Evolutionary conservation across 1,140 invertebrate genomes (phyloP).

Genomic region (Drosophila sucinea): DNA sequence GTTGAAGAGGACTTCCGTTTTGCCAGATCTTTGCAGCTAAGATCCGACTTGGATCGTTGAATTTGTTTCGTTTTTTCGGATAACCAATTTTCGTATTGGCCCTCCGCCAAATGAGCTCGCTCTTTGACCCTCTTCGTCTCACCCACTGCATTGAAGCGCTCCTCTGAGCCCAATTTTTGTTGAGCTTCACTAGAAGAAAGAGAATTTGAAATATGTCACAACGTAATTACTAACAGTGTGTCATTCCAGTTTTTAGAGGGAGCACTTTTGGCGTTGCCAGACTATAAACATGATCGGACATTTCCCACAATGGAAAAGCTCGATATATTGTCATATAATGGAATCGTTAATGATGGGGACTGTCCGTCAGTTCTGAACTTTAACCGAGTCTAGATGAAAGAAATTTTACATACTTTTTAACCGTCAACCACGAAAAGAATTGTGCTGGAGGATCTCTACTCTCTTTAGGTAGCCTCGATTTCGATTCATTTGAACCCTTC

Average conservation of each 20-base stretch:
- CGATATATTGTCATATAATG: too few relatives aligned
- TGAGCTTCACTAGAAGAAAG: slow-evolving; percentile 18
- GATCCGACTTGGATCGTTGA: slow-evolving; percentile 20
- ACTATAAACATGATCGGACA: too few relatives aligned
- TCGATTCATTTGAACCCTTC: neutral
- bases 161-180: slow-evolving; percentile 8
- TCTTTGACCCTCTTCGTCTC: neutral
- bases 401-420: slow-evolving; percentile 34
- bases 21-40: neutral
- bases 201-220: too few relatives aligned
- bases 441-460: neutral
- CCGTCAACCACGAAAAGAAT: slow-evolving; percentile 26
- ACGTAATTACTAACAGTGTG: too few relatives aligned
- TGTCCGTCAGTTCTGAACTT: too few relatives aligned
- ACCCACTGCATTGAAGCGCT: neutral
- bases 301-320: too few relatives aligned
- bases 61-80: slow-evolving; percentile 1
- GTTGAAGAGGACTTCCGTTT: neutral
- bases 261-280: too few relatives aligned
- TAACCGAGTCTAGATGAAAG: neutral
- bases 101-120: slow-evolving; percentile 12
- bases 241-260: too few relatives aligned
- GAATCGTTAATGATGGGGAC: too few relatives aligned
- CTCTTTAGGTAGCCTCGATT: neutral
- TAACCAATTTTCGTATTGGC: slow-evolving; percentile 26